Evolutionary conservation across 2,113 vertebrate genomes (phyloP).

Genomic region (Petromus typicus): DNA sequence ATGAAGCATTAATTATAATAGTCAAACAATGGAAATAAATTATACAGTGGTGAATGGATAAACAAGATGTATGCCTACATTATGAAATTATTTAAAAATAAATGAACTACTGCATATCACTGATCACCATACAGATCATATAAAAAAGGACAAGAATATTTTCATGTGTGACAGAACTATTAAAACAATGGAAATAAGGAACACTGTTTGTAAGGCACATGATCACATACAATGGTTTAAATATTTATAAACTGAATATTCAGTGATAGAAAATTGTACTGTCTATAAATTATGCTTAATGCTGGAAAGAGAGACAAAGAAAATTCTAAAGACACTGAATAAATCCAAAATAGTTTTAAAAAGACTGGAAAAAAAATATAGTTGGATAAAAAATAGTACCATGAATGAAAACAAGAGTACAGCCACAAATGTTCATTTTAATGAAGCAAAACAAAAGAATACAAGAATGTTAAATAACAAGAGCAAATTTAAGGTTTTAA

Average conservation of each 20-base stretch:
- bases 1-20: not conserved
- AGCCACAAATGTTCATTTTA: not conserved
- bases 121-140: not conserved
- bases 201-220: not conserved
- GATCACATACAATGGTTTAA: not conserved
- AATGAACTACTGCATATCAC: not conserved
- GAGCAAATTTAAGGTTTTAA: not conserved
- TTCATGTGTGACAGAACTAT: not conserved
- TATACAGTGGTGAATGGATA: not conserved
- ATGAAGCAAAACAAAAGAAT: not conserved
- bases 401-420: not conserved
- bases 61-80: not conserved
- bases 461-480: not conserved
- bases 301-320: not conserved
- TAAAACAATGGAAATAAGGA: not conserved
- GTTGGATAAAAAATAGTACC: not conserved
- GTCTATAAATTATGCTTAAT: not conserved
- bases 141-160: not conserved
- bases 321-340: not conserved
- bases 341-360: not conserved
- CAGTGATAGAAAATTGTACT: not conserved
- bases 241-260: not conserved
- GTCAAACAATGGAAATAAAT: not conserved
- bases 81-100: not conserved
- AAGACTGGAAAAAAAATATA: not conserved